phyloP scores from a whole-genome alignment of 2,797 vertebrate genomes.

The Semaprochilodus insignis region DNA sequence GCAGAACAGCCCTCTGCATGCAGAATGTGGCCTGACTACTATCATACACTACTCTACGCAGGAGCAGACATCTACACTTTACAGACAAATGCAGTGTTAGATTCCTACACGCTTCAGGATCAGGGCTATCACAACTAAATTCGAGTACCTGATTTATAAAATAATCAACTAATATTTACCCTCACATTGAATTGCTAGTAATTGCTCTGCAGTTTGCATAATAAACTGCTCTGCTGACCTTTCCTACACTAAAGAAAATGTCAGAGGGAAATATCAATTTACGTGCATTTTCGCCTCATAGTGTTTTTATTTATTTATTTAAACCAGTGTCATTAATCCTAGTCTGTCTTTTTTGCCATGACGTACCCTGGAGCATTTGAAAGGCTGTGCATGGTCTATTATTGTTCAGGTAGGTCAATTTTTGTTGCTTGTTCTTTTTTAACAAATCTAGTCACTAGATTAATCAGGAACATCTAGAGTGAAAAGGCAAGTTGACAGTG shows the following conservation, averaged over 20 bases:
- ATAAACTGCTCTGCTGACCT: background rate
- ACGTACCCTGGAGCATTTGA: background rate
- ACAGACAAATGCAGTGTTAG: background rate
- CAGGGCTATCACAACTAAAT: background rate
- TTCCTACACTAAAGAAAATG: background rate
- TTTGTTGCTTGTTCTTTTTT: background rate
- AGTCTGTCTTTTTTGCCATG: background rate
- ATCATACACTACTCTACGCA: slow-evolving; percentile 23
- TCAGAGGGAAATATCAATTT: background rate
- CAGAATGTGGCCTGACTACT: slow-evolving; percentile 37
- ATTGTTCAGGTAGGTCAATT: background rate
- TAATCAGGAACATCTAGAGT: background rate
- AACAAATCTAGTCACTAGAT: background rate
- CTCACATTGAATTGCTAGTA: background rate
- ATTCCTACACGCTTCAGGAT: background rate
- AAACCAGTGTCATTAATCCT: background rate
- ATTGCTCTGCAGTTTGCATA: background rate
- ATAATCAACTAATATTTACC: background rate
- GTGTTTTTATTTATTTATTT: background rate
- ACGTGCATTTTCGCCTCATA: background rate
- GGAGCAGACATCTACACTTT: slow-evolving; percentile 6
- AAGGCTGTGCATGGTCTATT: background rate
- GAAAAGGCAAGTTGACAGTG: background rate
- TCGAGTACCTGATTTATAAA: background rate
- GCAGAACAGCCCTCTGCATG: slow-evolving; percentile 43